phyloP scores from a whole-genome alignment of 1,140 invertebrate species.

The Eriosoma lanigerum region DNA sequence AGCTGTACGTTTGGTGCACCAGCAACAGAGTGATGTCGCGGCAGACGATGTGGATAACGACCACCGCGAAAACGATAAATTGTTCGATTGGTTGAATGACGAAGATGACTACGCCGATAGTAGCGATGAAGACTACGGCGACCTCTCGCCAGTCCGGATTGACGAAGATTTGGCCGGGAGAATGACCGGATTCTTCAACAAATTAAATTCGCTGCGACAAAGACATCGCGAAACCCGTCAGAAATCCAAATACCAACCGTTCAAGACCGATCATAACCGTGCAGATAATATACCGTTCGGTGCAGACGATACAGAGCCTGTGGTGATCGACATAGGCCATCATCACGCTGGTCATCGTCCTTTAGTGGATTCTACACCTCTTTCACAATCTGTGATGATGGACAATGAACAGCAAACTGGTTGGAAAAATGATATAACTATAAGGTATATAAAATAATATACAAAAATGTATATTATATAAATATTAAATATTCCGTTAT shows the following conservation, averaged over 20 bases:
- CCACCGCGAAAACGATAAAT: neutral
- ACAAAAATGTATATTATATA: too few species aligned
- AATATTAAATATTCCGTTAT: too few species aligned
- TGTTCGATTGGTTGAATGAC: neutral
- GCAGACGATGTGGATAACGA: neutral
- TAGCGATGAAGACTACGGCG: neutral
- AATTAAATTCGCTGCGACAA: neutral
- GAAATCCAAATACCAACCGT: neutral
- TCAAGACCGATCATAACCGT: neutral
- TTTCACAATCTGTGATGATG: too few species aligned
- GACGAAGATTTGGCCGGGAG: neutral
- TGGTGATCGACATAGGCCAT: too few species aligned
- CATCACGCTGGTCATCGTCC: too few species aligned
- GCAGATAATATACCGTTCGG: too few species aligned
- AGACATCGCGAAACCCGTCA: neutral
- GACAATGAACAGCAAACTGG: too few species aligned
- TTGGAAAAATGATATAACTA: too few species aligned
- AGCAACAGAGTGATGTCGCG: neutral
- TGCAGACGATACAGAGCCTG: too few species aligned
- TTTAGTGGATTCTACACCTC: too few species aligned
- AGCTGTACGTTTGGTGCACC: too few species aligned
- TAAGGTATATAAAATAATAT: too few species aligned
- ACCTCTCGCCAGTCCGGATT: neutral
- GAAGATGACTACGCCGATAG: neutral
- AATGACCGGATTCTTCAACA: neutral